phyloP scores from a whole-genome alignment of 2,797 vertebrate species.

The Sus cebifrons region DNA sequence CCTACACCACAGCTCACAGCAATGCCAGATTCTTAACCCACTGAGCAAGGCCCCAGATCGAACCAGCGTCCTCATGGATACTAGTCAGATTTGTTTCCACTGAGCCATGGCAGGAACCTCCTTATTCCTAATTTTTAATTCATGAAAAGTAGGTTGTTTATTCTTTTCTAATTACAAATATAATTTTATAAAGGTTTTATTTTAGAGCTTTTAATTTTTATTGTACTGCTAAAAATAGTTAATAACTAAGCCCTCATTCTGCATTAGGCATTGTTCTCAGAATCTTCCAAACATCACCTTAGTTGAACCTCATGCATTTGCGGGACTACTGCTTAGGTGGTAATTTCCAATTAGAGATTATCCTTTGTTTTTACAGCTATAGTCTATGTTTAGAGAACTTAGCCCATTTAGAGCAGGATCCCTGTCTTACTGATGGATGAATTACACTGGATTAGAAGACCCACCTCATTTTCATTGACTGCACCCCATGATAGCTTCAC shows the following conservation, averaged over 20 bases:
- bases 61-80: too few relatives aligned
- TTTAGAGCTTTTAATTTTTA: slow-evolving; percentile 42
- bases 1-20: too few relatives aligned
- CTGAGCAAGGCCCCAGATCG: too few relatives aligned
- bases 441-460: background rate
- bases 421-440: background rate
- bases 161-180: background rate
- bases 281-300: background rate
- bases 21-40: too few relatives aligned
- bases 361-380: background rate
- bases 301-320: background rate
- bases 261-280: background rate
- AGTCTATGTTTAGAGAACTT: background rate
- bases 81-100: too few relatives aligned
- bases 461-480: background rate
- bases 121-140: slow-evolving; percentile 5
- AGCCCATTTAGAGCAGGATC: background rate
- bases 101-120: too few relatives aligned
- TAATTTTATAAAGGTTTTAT: background rate
- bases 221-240: background rate
- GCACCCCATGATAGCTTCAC: background rate
- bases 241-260: background rate
- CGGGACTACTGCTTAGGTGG: background rate
- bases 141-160: background rate
- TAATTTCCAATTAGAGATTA: background rate